Base-by-base conservation (phyloP, 2,113 vertebrate genomes). In the Pogonocichla stellata region DNA sequence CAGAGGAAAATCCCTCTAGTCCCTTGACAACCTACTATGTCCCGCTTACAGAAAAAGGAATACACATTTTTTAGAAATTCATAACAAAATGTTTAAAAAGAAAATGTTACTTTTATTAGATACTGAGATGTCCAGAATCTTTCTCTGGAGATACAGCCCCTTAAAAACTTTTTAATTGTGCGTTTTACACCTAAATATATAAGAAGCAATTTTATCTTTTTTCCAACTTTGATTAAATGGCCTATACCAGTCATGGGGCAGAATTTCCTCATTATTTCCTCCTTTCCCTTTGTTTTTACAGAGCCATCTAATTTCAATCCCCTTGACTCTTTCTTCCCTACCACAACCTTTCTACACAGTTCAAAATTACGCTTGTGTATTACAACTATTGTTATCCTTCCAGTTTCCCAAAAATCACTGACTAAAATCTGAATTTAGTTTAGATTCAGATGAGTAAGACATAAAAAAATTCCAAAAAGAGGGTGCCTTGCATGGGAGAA, bases 81-180 rank as follows among this genome's bases (percentile, higher is more conserved):
- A 8, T 42, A 42, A 31, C 15, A 12, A 26, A 33, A 38, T 3
- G 0, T 58, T 67, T 54, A 54, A 71, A n/a, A 20, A 2, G 0
- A 3, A 47, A 29, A 34, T 12, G 0, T 6, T 31, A 22, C 60
- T 86, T 58, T 40, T 75, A 19, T 31, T 64, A 26, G 24, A 36
- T 26, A 5, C 28, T 79, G 51, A 73, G 14, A 57, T 45, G 5
- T 42, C 7, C 22, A 80, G 20, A 80, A 51, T 38, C 13, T 29
- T 5, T 40, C 16, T 47, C 22, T 57, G 73, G 43, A 61, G 20
- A n/a, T 54, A 51, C 1, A 64, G 10, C 31, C 12, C 7, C 17
- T 72, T 72, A 19, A 69, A 71, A 34, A 17, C 6, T 18, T 38
- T 58, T 75, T 24, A 10, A 11, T 19, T 81, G 11, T 24, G 6